Evolutionary conservation across 2,113 vertebrate genomes (phyloP).

Genomic region (Podilymbus podiceps): DNA sequence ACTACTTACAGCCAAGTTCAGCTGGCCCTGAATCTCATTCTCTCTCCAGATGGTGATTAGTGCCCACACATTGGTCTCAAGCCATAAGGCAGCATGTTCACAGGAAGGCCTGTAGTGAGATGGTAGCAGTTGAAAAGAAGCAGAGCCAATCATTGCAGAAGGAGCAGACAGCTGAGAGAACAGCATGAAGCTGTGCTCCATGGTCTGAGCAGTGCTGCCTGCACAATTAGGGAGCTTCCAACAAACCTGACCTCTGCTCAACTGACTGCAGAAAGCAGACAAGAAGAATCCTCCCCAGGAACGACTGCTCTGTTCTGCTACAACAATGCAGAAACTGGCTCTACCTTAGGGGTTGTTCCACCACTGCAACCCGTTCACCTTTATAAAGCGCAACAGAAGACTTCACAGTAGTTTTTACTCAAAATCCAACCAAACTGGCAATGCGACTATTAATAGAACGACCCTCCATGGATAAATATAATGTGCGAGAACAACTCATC

Average conservation of each 20-base stretch:
- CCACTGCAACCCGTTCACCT: constrained; percentile 23
- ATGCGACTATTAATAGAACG: constrained; percentile 6
- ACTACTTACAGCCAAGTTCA: neutral
- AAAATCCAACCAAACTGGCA: constrained; percentile 7
- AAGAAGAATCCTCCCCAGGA: constrained; percentile 49
- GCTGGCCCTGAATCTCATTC: neutral
- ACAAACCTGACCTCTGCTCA: constrained; percentile 52
- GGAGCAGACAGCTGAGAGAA: constrained; percentile 56
- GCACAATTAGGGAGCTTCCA: constrained; percentile 58
- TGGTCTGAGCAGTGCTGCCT: constrained; percentile 43
- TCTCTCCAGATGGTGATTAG: constrained; percentile 56
- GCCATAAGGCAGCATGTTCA: constrained; percentile 49
- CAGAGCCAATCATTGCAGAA: constrained; percentile 46
- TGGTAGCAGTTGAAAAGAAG: constrained; percentile 5
- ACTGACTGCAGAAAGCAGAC: constrained; percentile 22
- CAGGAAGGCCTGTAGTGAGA: constrained; percentile 36
- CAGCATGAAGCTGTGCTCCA: constrained; percentile 45
- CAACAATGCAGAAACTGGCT: constrained; percentile 31
- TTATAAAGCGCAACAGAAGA: constrained; percentile 16
- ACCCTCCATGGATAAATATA: neutral
- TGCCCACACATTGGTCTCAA: constrained; percentile 27
- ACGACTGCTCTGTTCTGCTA: constrained; percentile 33
- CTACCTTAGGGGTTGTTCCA: constrained; percentile 21
- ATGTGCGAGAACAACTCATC: neutral
- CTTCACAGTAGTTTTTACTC: constrained; percentile 10